Evolutionary conservation across 64 coral and sea anemone genomes (phyloP), one percentile per base, ranked within the genome.

Genomic region (Dendronephthya gigantea): DNA sequence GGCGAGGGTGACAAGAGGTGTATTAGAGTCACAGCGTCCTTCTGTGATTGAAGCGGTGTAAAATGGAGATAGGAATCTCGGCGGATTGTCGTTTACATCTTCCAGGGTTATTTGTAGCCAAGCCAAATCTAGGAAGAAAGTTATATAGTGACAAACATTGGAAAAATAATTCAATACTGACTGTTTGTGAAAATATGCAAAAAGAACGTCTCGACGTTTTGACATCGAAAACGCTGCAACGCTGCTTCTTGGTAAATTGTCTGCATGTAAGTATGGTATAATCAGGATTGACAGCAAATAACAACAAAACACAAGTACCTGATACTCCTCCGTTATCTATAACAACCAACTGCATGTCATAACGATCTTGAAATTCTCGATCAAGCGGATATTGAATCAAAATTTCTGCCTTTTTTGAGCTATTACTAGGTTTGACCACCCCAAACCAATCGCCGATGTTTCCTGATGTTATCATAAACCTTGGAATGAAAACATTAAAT

Each of bases 301-400:
- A n/a, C n/a, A n/a, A n/a, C n/a, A n/a, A n/a, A n/a, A n/a, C n/a
- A n/a, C n/a, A n/a, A 74, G 50, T 74, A 79, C 72, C 72, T 12
- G 30, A 79, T 35, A 17, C 72, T 1, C 72, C 72, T 9, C 9
- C 72, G 10, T 79, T 79, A 33, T 79, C 72, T 17, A 36, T 38
- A 15, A 79, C 72, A 79, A 79, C 36, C 72, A 79, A 34, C 32
- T 79, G 32, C 72, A 79, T 79, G 7, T 79, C 72, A 19, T 79
- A 79, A 9, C 5, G 11, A 34, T 19, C 13, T 39, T 35, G 30
- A 39, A 36, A 79, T 35, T 79, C 72, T 79, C 72, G 72, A 79
- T 79, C 72, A 13, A 79, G 72, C 37, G 4, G 72, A 79, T 79
- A 34, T 33, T 79, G 72, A 12, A 79, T 79, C 32, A 33, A 4